These are phyloP conservation scores for Melanotaenia nigrans DNA, from an alignment of 2,797 vertebrate genomes.

Conservation along the genomic window DNA sequence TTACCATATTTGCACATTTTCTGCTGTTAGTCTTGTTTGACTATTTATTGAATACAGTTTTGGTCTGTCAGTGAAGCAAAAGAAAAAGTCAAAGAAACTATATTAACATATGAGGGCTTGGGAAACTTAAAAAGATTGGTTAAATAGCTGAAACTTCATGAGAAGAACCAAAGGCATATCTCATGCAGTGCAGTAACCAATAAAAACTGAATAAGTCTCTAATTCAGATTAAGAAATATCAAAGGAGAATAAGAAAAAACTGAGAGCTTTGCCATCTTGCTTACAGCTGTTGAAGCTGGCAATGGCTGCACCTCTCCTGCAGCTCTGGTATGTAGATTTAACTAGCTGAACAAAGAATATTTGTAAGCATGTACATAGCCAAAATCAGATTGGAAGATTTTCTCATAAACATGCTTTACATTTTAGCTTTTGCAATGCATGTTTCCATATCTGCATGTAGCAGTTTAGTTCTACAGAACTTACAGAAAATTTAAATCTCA, in stretches of 20 bases:
- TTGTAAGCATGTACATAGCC: background rate
- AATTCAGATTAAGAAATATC: background rate
- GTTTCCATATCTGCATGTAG: background rate
- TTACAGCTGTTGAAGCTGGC: conserved; percentile 1
- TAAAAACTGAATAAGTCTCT: background rate
- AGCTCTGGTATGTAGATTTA: background rate
- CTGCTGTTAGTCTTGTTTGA: background rate
- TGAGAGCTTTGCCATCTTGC: background rate
- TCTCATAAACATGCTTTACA: background rate
- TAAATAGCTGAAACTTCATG: background rate
- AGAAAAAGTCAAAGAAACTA: background rate
- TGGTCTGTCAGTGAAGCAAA: background rate
- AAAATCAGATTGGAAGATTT: background rate
- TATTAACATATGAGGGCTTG: background rate
- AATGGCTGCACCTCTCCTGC: background rate
- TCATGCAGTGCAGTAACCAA: background rate
- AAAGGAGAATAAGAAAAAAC: background rate
- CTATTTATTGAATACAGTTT: background rate
- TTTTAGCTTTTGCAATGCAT: background rate
- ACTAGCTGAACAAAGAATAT: background rate
- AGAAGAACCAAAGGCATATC: background rate
- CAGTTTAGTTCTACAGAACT: background rate
- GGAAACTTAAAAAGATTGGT: background rate
- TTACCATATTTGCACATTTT: background rate
- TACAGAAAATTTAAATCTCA: no score